Evolutionary conservation across 1,140 invertebrate species (phyloP), one percentile per base, ranked within the genome.

Genomic region (Elysia chlorotica): DNA sequence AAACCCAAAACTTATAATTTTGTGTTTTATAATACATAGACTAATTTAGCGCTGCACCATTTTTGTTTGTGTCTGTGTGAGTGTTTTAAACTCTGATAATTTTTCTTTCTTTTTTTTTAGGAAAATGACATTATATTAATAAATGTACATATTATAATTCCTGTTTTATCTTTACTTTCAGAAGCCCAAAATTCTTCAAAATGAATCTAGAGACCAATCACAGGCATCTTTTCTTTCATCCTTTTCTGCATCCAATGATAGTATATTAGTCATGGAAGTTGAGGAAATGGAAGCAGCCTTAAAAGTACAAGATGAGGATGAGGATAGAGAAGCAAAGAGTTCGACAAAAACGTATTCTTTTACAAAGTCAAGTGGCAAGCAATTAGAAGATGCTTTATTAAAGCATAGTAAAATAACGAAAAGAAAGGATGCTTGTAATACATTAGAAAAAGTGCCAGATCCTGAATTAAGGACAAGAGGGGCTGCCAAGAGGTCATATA

Each of bases 241-340:
- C 35, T 67, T 69, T 36, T 69, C 66, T 6, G 66, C 2, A 23
- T 69, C 66, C 2, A 56, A 56, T 2, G 66, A 69, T 53, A 14
- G 1, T 57, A 35, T 28, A 21, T 41, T 71, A 0, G 1, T 71
- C 21, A 4, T 25, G 1, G 57, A 37, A n/a, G 5, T 71, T 1
- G 68, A 71, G 23, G 62, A 61, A 62, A 53, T 61, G 28, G 68
- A 62, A 71, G 35, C 56, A 37, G 56, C 54, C 17, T 21, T 62
- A 2, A 33, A 28, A 10, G 36, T 3, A 30, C 21, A 35, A 61
- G 23, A 2, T 17, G 33, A 33, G n/a, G n/a, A n/a, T n/a, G n/a
- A n/a, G n/a, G n/a, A n/a, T n/a, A n/a, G n/a, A n/a, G n/a, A n/a
- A n/a, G n/a, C n/a, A n/a, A n/a, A n/a, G n/a, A n/a, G n/a, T n/a